Conservation (phyloP, 2,888 invertebrate genomes). For the Ephialtes manifestator region DNA sequence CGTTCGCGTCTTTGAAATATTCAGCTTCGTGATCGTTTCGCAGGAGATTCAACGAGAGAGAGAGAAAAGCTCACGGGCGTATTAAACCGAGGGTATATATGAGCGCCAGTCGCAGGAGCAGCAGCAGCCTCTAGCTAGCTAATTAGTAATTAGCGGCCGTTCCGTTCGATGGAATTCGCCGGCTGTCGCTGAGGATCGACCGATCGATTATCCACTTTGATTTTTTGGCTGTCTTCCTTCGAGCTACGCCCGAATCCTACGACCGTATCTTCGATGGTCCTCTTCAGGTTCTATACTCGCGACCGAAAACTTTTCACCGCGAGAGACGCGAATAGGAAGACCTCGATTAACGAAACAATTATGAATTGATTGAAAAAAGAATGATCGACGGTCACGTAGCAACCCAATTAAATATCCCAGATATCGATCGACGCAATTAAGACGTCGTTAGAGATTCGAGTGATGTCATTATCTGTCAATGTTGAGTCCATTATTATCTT, state of each 20-base stretch:
- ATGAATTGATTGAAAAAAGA: conserved; percentile 50
- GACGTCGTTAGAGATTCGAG: conserved; percentile 59
- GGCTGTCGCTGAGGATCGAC: conserved; percentile 68
- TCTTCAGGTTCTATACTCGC: background rate
- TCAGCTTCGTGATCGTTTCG: conserved; percentile 69
- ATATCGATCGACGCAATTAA: conserved; percentile 62
- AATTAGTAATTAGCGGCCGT: conserved; percentile 72
- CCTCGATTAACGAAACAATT: conserved; percentile 64
- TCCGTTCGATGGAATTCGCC: conserved; percentile 68
- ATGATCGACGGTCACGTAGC: conserved; percentile 42
- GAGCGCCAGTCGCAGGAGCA: conserved; percentile 5
- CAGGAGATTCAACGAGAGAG: conserved; percentile 42
- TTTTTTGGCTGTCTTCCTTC: conserved; percentile 61
- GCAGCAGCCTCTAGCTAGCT: conserved; percentile 67
- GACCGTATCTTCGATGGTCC: background rate
- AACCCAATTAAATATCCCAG: conserved; percentile 59
- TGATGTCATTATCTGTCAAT: conserved; percentile 56
- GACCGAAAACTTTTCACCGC: conserved; percentile 18
- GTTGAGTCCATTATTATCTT: conserved; percentile 19
- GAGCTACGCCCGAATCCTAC: conserved; percentile 2
- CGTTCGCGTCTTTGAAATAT: conserved; percentile 63
- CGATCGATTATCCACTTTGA: conserved; percentile 70
- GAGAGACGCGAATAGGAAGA: conserved; percentile 31
- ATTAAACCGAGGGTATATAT: conserved; percentile 60
- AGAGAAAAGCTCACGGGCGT: conserved; percentile 54